Evolutionary conservation across 2,113 vertebrate genomes (phyloP).

Genomic region (Aphyosemion australe): DNA sequence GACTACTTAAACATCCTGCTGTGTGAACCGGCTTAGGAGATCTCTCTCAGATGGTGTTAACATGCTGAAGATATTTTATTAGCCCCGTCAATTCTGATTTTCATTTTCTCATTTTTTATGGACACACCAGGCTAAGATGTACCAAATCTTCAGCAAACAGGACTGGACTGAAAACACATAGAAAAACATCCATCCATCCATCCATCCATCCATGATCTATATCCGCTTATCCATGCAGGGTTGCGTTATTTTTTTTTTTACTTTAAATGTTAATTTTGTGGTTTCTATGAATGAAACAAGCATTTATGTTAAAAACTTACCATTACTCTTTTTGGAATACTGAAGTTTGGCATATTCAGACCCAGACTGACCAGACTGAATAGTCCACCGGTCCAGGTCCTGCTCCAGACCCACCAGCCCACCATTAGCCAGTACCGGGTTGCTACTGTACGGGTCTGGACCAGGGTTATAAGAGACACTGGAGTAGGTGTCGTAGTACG

Average conservation of each 20-base stretch:
- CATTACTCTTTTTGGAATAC: conserved; percentile 64
- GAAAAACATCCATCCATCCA: too few species aligned
- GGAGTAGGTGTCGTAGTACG: conserved; percentile 78
- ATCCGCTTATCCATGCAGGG: too few species aligned
- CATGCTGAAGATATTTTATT: too few species aligned
- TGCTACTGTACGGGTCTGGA: conserved; percentile 76
- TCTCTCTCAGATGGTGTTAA: too few species aligned
- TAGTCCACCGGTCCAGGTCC: conserved; percentile 76
- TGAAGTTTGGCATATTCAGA: conserved; percentile 81
- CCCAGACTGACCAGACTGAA: conserved; percentile 73
- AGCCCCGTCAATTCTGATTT: not conserved
- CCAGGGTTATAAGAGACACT: conserved; percentile 72
- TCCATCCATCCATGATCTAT: too few species aligned
- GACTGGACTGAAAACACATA: not conserved
- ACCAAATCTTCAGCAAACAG: not conserved
- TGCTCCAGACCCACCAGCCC: conserved; percentile 68
- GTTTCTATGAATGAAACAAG: not conserved
- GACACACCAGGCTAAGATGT: not conserved
- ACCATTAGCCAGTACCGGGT: conserved; percentile 77
- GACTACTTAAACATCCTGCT: too few species aligned
- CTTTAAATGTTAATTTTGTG: not conserved
- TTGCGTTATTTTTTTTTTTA: too few species aligned
- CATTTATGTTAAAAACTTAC: conserved; percentile 29
- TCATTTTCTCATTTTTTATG: not conserved
- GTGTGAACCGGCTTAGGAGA: too few species aligned